Base-by-base conservation (phyloP, 2,888 invertebrate genomes). In the Caenorhabditis panamensis region DNA sequence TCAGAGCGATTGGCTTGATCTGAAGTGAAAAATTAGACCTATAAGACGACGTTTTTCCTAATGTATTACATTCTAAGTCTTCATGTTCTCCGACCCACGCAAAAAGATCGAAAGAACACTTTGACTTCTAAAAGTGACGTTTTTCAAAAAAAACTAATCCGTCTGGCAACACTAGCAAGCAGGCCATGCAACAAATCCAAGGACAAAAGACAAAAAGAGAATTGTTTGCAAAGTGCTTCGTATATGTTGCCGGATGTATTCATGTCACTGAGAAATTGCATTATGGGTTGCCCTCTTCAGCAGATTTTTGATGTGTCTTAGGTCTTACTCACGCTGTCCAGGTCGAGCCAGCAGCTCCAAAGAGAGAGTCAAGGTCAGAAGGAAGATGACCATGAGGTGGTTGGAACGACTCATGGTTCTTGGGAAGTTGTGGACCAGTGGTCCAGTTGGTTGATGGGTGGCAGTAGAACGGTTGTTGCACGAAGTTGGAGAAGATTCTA, bases 201-300 rank as follows among this genome's bases (percentile, higher is more conserved):
- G 44, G 36, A 73, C 20, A 73, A 47, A 66, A 56, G 53, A 66
- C 24, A 66, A n/a, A 56, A 31, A 44, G 41, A 37, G 31, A 16
- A 24, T 73, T 64, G 64, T 73, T 64, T 73, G 64, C 72, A 72
- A 63, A 64, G 64, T 56, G 72, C 61, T 61, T 61, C 28, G 41
- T 37, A 36, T 37, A 58, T 18, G n/a, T 18, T 16, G 44, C 58
- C 58, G 64, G 51, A 64, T 75, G 75, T 66, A 75, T 75, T 75
- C 66, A 66, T 66, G 66, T 66, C 59, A 58, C 49, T 66, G 51
- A 66, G 53, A 75, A 66, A 75, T 75, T 66, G 41, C 53, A 66
- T 75, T 66, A 66, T 63, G 49, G 22, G 28, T 44, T 54, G 36
- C 44, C 47, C 26, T 61, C 24, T 54, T 18, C n/a, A 41, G 37